Conservation (phyloP, 1,140 invertebrate genomes). For the Drosophila takahashii region DNA sequence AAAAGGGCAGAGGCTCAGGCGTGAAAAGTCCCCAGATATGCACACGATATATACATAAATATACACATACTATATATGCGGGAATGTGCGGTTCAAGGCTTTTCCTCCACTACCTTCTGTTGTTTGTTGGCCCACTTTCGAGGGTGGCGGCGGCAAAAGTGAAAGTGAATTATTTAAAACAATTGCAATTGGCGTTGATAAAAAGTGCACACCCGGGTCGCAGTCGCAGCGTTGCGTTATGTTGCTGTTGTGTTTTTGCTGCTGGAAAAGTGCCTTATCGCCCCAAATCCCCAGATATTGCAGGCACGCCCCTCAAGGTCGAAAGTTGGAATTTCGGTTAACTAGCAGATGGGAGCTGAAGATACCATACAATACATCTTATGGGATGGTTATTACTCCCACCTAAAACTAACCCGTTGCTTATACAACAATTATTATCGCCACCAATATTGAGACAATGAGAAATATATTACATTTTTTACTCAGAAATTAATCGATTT, state of each 20-base stretch:
- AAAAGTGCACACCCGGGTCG: conserved; percentile 31
- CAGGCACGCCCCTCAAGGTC: conserved; percentile 1
- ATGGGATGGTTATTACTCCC: too few relatives aligned
- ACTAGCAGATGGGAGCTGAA: neutral
- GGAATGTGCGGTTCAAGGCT: conserved; percentile 59
- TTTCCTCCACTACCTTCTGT: conserved; percentile 1
- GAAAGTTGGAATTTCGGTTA: neutral
- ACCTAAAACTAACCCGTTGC: too few relatives aligned
- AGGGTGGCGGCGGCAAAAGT: conserved; percentile 32
- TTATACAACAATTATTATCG: too few relatives aligned
- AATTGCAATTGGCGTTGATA: conserved; percentile 74
- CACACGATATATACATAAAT: neutral
- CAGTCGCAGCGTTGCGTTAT: neutral
- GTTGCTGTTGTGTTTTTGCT: neutral
- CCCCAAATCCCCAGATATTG: neutral
- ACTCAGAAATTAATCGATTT: neutral
- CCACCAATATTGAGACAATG: too few relatives aligned
- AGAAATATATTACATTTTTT: neutral
- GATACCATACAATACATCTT: neutral
- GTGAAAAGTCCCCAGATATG: conserved; percentile 2
- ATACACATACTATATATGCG: neutral
- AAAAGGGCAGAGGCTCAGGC: neutral
- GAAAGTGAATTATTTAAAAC: conserved; percentile 74
- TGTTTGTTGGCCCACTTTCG: conserved; percentile 8
- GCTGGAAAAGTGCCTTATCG: neutral